Base-by-base conservation (phyloP, 2,113 vertebrate species). In the Myiagra hebetior region DNA sequence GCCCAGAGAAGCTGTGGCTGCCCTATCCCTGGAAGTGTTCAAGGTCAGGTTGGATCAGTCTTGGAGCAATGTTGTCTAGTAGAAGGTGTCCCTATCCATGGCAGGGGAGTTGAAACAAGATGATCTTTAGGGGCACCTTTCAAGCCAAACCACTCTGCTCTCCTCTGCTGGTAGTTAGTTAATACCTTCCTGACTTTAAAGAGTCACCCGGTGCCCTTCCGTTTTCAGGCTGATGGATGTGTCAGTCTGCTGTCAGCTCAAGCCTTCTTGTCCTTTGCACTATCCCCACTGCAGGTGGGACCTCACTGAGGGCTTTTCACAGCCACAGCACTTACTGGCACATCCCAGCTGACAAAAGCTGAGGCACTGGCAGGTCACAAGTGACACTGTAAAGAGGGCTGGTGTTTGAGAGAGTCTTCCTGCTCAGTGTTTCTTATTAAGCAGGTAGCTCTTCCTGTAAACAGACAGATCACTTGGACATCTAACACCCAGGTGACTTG, bases 181-280 rank as follows among this genome's bases (percentile, higher is more conserved):
- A 83, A 42, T 7, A 16, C 14, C 56, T 75, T 50, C 24, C 30
- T 83, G 57, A 80, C 35, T 16, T 49, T 19, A 8, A 41, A 33
- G 16, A 37, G 27, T 82, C 24, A 65, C 7, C 27, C 5, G 8
- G 18, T 56, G 37, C 0, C 10, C 3, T 15, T 15, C 13, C 9
- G 1, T 69, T 74, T 64, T 42, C 73, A 64, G 37, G 18, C n/a
- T 64, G 55, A 30, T 35, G 30, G 22, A 5, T 12, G 6, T 37
- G 37, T 50, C 63, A 6, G 1, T 47, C 9, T 0, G 0, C 42
- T 70, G 60, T 30, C 28, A 31, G 44, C 42, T 79, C 24, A 5
- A 9, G 2, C 7, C 26, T 30, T 64, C 30, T 8, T 73, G 8
- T 79, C 41, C 14, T 67, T 67, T 63, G 33, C 11, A 8, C 42